phyloP scores from a whole-genome alignment of 1,140 invertebrate genomes.

The Neuroterus valhalla region DNA sequence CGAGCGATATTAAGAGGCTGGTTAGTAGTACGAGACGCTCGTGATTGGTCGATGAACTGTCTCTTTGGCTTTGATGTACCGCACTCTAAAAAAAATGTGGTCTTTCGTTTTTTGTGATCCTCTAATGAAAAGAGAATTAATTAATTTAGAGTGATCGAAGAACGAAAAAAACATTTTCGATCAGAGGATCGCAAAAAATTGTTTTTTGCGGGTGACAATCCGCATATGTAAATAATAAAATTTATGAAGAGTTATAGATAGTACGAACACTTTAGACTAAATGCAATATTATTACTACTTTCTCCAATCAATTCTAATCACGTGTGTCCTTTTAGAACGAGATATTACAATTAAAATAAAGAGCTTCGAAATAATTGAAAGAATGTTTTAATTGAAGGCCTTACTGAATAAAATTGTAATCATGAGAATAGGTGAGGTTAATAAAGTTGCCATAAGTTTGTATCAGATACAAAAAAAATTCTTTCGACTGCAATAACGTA shows the following conservation, averaged over 20 bases:
- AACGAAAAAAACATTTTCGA: too few relatives aligned
- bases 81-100: conserved; percentile 12
- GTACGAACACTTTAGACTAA: conserved; percentile 1
- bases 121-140: background rate
- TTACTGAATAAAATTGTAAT: too few relatives aligned
- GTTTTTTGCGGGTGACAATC: background rate
- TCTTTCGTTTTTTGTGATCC: background rate
- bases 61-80: conserved; percentile 3
- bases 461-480: too few relatives aligned
- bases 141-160: background rate
- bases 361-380: too few relatives aligned
- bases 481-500: too few relatives aligned
- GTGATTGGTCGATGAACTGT: conserved; percentile 24
- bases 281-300: conserved; percentile 1
- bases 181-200: too few relatives aligned
- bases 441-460: too few relatives aligned
- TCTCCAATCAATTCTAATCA: background rate
- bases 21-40: conserved; percentile 23
- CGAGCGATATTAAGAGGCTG: conserved; percentile 28
- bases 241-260: conserved; percentile 20
- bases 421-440: too few relatives aligned
- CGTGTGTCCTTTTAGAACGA: background rate
- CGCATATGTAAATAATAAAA: conserved; percentile 16
- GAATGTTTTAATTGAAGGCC: too few relatives aligned
- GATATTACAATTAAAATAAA: too few relatives aligned